Percentiles rank a stretch among this genome's conserved stretches.
These are phyloP conservation scores for Listronotus oregonensis DNA, from an alignment of 1,140 invertebrate genomes.

Conservation along the genomic window DNA sequence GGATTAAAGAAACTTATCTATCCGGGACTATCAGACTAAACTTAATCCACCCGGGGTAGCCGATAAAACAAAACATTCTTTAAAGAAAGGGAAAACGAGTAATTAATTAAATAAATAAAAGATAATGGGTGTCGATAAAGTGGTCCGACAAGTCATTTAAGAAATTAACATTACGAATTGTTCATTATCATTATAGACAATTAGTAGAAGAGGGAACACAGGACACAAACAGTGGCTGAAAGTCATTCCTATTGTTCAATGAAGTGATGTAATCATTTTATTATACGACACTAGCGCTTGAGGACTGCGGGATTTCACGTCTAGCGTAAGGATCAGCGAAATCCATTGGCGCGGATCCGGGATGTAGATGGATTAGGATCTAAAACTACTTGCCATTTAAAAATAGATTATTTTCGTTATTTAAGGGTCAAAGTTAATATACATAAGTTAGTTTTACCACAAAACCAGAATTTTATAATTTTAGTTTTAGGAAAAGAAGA, in stretches of 20 bases:
- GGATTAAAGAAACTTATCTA: too few species aligned
- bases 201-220: slow-evolving; percentile 38
- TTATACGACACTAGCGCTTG: slow-evolving; percentile 42
- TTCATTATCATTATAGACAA: slow-evolving; percentile 42
- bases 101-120: slow-evolving; percentile 12
- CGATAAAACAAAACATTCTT: too few species aligned
- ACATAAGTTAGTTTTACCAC: too few species aligned
- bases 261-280: slow-evolving; percentile 53
- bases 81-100: slow-evolving; percentile 1
- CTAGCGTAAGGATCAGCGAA: slow-evolving; percentile 46
- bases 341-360: slow-evolving; percentile 29
- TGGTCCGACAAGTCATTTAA: slow-evolving; percentile 28
- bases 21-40: too few species aligned
- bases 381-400: slow-evolving; percentile 7
- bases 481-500: too few species aligned
- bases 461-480: too few species aligned
- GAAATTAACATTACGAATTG: slow-evolving; percentile 48
- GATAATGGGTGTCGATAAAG: slow-evolving; percentile 8
- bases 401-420: slow-evolving; percentile 25
- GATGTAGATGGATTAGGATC: slow-evolving; percentile 24
- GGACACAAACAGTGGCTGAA: slow-evolving; percentile 46
- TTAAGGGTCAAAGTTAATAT: slow-evolving; percentile 18
- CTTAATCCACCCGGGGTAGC: too few species aligned
- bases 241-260: slow-evolving; percentile 49
- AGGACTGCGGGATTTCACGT: slow-evolving; percentile 46